phyloP scores from a whole-genome alignment of 2,888 invertebrate species.

The Volucella inanis region DNA sequence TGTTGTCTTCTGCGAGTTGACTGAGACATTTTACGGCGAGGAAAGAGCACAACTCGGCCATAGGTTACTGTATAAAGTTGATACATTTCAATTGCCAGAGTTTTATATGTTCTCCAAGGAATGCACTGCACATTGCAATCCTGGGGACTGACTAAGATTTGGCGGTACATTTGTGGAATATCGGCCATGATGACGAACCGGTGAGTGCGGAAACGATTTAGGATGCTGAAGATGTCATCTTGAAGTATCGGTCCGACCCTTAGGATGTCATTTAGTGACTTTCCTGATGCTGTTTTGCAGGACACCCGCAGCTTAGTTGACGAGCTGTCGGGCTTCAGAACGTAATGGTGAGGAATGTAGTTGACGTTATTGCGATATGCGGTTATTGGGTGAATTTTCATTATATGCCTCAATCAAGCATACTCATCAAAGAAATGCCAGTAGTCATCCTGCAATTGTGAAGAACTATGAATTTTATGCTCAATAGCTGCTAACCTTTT shows the following conservation, averaged over 20 bases:
- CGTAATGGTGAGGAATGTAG: too few relatives aligned
- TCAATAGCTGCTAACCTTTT: slow-evolving; percentile 4
- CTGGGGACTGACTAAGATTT: not conserved
- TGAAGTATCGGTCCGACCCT: not conserved
- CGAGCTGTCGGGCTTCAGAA: too few relatives aligned
- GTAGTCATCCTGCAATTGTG: not conserved
- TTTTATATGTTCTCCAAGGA: slow-evolving; percentile 26
- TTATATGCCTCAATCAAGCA: not conserved
- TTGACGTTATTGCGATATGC: too few relatives aligned
- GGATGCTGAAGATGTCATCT: too few relatives aligned
- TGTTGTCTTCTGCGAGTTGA: too few relatives aligned
- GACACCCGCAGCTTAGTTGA: too few relatives aligned
- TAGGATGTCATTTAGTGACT: not conserved
- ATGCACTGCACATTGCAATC: slow-evolving; percentile 17
- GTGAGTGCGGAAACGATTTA: too few relatives aligned
- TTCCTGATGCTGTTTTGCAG: too few relatives aligned
- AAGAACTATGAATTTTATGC: not conserved
- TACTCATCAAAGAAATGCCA: not conserved
- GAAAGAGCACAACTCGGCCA: too few relatives aligned
- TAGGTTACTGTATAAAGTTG: slow-evolving; percentile 54
- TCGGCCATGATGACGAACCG: too few relatives aligned
- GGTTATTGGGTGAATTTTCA: not conserved
- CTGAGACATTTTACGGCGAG: too few relatives aligned
- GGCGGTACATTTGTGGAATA: slow-evolving; percentile 23
- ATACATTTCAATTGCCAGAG: slow-evolving; percentile 33